These are phyloP conservation scores for Anguilla marmorata DNA, from an alignment of 2,797 vertebrate genomes.

Conservation along the genomic window DNA sequence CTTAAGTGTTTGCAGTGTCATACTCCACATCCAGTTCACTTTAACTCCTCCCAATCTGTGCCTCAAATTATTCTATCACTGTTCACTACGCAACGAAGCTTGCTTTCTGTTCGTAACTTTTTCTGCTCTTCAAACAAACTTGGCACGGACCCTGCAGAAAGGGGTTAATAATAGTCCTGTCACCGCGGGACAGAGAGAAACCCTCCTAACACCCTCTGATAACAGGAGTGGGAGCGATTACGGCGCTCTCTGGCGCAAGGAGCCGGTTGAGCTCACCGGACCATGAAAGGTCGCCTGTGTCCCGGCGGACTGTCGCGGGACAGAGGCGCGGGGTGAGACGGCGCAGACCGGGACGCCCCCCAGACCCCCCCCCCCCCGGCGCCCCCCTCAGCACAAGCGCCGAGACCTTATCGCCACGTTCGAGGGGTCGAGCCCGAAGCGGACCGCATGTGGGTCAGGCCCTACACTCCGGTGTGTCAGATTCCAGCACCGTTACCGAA, in stretches of 20 bases:
- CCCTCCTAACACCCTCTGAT: neutral
- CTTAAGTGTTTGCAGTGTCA: neutral
- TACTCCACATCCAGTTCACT: neutral
- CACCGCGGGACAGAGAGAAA: neutral
- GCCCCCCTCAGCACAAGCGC: neutral
- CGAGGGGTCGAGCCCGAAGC: neutral
- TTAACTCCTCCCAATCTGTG: neutral
- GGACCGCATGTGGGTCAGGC: neutral
- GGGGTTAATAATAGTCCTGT: neutral
- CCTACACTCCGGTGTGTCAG: neutral
- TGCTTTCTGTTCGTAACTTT: neutral
- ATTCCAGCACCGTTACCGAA: neutral
- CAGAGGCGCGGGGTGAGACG: neutral
- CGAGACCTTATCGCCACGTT: neutral
- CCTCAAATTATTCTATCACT: neutral
- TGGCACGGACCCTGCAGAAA: neutral
- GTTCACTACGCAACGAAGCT: neutral
- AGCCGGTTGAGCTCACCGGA: neutral
- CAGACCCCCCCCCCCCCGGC: neutral
- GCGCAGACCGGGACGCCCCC: neutral
- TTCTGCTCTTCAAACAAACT: neutral
- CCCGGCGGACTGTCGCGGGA: neutral
- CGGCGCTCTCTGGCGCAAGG: neutral
- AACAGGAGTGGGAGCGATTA: neutral
- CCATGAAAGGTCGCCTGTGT: constrained; percentile 10